phyloP scores from a whole-genome alignment of 2,888 invertebrate species.

The Ametastegia equiseti region DNA sequence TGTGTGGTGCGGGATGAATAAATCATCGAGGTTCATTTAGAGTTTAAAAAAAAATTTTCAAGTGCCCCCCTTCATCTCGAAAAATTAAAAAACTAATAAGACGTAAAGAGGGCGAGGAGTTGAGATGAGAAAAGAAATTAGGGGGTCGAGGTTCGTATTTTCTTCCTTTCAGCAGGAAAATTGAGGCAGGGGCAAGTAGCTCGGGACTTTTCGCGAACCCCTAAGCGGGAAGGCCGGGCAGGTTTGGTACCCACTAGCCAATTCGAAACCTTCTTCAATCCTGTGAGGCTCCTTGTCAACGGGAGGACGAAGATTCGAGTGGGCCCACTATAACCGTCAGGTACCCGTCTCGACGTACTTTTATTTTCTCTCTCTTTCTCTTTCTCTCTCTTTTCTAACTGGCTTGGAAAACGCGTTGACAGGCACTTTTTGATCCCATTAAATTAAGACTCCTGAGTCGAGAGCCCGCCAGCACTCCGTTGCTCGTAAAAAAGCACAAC shows the following conservation, averaged over 20 bases:
- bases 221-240: no score
- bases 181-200: slow-evolving; percentile 12
- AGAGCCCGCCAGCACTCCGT: background rate
- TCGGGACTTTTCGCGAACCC: slow-evolving; percentile 6
- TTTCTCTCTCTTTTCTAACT: no score
- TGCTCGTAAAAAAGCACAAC: slow-evolving; percentile 9
- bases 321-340: slow-evolving; percentile 38
- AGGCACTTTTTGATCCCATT: slow-evolving; percentile 25
- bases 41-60: no score
- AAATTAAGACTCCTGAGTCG: slow-evolving; percentile 23
- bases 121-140: no score
- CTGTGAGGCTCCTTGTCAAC: slow-evolving; percentile 33
- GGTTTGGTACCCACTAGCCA: slow-evolving; percentile 16
- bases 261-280: slow-evolving; percentile 31
- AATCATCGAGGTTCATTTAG: no score
- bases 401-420: slow-evolving; percentile 15
- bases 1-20: no score
- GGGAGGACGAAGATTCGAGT: slow-evolving; percentile 32
- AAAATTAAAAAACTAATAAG: no score
- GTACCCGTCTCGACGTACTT: slow-evolving; percentile 1
- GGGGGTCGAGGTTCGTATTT: no score
- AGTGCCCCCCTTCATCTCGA: no score
- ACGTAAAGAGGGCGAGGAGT: no score
- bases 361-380: no score
- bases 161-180: background rate